These are phyloP conservation scores for Trichechus manatus DNA, from an alignment of 2,113 vertebrate genomes.

Conservation along the genomic window DNA sequence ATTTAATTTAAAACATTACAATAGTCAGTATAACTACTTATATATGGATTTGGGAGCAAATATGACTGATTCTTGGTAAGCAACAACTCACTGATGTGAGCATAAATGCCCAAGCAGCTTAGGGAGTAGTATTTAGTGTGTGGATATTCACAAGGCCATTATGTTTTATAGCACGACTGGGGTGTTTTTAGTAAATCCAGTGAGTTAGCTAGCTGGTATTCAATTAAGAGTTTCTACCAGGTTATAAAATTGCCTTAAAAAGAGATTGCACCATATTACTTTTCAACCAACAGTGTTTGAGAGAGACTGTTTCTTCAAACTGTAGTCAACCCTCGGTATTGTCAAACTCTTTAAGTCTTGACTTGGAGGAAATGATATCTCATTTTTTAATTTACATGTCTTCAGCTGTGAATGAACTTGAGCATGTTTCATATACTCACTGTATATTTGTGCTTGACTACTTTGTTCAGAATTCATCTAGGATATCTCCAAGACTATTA, in stretches of 20 bases:
- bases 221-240: slow-evolving; percentile 23
- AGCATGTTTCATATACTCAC: background rate
- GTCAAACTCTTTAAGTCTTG: background rate
- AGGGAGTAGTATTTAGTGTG: background rate
- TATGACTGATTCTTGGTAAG: background rate
- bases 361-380: background rate
- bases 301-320: background rate
- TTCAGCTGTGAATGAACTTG: background rate
- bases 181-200: background rate
- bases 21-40: background rate
- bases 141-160: background rate
- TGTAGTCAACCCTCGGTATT: background rate
- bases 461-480: background rate
- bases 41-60: background rate
- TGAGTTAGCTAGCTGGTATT: background rate
- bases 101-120: background rate
- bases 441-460: background rate
- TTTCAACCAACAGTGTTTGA: background rate
- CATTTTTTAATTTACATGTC: background rate
- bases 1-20: background rate
- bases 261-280: too few relatives aligned
- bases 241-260: background rate
- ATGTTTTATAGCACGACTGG: background rate
- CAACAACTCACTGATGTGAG: background rate
- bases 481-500: background rate